Percentiles rank a stretch among this genome's conserved stretches.
phyloP scores from a whole-genome alignment of 2,113 vertebrate genomes.

The Tautogolabrus adspersus region DNA sequence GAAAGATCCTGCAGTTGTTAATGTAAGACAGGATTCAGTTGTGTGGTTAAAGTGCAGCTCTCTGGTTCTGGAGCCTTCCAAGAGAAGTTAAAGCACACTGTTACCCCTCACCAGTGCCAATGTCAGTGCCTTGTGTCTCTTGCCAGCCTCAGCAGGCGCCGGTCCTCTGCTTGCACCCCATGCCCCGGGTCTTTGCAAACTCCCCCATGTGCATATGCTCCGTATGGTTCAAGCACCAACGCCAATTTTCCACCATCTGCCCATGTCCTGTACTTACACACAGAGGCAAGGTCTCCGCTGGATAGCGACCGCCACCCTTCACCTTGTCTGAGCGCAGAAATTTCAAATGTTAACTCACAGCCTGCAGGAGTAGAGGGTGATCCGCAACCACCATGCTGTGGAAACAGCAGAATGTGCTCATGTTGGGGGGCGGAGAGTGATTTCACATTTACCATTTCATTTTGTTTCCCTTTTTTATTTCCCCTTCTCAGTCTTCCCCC shows the following conservation, averaged over 20 bases:
- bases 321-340: slow-evolving; percentile 60
- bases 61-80: slow-evolving; percentile 21
- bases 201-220: slow-evolving; percentile 82
- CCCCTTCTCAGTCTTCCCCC: not conserved
- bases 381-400: slow-evolving; percentile 21
- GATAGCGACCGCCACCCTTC: slow-evolving; percentile 65
- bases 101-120: slow-evolving; percentile 56
- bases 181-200: slow-evolving; percentile 78
- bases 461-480: slow-evolving; percentile 9
- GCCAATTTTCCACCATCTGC: slow-evolving; percentile 86
- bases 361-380: slow-evolving; percentile 41
- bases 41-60: slow-evolving; percentile 1
- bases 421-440: slow-evolving; percentile 7
- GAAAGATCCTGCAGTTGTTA: not conserved
- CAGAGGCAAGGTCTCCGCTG: slow-evolving; percentile 70
- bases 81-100: slow-evolving; percentile 35
- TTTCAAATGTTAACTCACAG: slow-evolving; percentile 63
- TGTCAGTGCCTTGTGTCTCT: slow-evolving; percentile 67
- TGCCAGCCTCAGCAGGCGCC: slow-evolving; percentile 78
- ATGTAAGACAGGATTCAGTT: not conserved
- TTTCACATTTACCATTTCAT: slow-evolving; percentile 27
- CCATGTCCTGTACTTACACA: slow-evolving; percentile 69
- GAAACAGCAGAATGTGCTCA: slow-evolving; percentile 28
- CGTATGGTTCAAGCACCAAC: slow-evolving; percentile 76
- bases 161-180: slow-evolving; percentile 71